Base-by-base conservation (phyloP, 2,888 invertebrate species). In the Actias luna region DNA sequence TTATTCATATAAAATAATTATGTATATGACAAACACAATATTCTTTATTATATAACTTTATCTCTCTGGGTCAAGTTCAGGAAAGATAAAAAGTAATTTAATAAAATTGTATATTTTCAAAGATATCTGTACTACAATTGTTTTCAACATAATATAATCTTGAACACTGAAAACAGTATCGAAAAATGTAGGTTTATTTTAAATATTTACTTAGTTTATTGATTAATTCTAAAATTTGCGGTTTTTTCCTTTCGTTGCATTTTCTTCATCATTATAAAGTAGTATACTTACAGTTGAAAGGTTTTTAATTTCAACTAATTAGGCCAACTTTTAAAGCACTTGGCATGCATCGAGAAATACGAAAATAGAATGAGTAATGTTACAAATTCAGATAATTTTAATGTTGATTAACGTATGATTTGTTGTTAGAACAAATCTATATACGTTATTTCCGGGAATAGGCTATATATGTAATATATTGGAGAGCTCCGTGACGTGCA, bases 371-470 rank as follows among this genome's bases (percentile, higher is more conserved):
- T n/a, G n/a, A 61, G 60, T 65, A 67, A 67, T 72, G 74, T 74
- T 69, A 73, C 76, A 75, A 71, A 73, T 74, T 79, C 75, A 75
- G 78, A 70, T 66, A 64, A 69, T 64, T 63, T 60, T 63, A 64
- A 65, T 79, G 78, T 79, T 82, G 77, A 76, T 73, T 69, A 71
- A 73, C 68, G 68, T 69, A 63, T 59, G 68, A 65, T 74, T 33
- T 73, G 78, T 77, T 78, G 74, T 75, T 73, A 71, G 71, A 60
- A 64, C 64, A 64, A 69, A 73, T 72, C 71, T 67, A 71, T 75
- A 75, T 76, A 71, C 73, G 68, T 71, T 72, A 74, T 67, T 68
- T 70, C 67, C 70, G 62, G 73, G 68, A 73, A 73, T 72, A 66
- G 63, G 65, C 59, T 63, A 65, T 71, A 71, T 64, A 68, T 65